phyloP scores from a whole-genome alignment of 2,797 vertebrate genomes.

The Syndactyla subalaris region DNA sequence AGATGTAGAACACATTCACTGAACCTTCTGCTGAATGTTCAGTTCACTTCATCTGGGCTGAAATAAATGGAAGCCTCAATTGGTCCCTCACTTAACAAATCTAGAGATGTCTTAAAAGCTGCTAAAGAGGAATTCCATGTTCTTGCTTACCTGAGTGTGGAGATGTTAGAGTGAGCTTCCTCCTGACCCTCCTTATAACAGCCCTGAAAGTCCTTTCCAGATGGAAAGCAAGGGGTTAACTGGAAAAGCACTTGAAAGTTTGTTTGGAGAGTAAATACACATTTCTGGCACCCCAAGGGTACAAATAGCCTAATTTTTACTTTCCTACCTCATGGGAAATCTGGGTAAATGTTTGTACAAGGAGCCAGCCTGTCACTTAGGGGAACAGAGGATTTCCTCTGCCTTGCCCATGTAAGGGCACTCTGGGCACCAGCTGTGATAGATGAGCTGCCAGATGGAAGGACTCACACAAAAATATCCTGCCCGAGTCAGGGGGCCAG shows the following conservation, averaged over 20 bases:
- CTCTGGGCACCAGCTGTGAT: neutral
- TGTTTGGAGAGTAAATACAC: constrained; percentile 37
- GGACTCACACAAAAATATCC: constrained; percentile 22
- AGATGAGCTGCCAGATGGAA: constrained; percentile 3
- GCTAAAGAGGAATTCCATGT: neutral
- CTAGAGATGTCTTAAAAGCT: neutral
- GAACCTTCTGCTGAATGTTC: neutral
- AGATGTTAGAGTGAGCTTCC: neutral
- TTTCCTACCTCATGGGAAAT: neutral
- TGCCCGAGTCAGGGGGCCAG: neutral
- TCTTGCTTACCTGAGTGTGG: accelerated
- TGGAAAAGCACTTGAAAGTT: neutral
- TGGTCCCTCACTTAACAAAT: neutral
- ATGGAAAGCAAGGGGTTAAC: neutral
- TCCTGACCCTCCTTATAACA: accelerated
- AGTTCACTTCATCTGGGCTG: neutral
- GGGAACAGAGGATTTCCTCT: neutral
- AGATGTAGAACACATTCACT: accelerated
- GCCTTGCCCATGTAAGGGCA: constrained; percentile 71
- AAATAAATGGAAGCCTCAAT: neutral
- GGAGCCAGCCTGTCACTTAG: neutral
- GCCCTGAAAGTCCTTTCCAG: neutral
- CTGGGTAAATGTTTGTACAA: neutral
- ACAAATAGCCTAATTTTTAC: constrained; percentile 11
- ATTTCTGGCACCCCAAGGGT: constrained; percentile 16